Evolutionary conservation across 2,888 invertebrate species (phyloP), one percentile per base, ranked within the genome.

Genomic region (Drosophila ochracea): DNA sequence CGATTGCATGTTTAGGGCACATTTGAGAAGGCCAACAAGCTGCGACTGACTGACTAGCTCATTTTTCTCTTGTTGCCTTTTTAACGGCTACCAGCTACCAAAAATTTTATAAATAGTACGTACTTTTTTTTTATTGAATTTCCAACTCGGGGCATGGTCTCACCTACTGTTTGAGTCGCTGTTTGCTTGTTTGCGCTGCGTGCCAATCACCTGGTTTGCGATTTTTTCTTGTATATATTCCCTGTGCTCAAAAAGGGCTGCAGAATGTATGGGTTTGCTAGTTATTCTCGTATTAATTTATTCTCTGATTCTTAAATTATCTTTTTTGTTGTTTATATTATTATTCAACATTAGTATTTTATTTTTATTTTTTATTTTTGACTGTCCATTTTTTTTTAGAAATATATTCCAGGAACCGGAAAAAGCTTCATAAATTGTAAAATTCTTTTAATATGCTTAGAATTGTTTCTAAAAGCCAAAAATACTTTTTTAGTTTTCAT

Each of bases 1-100:
- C 85, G 85, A 84, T 84, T 79, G 83, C 83, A 88, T 83, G 83
- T 72, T 79, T 68, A 63, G 68, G 58, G 43, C 72, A 71, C 77
- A 85, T 79, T 84, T 67, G 41, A 58, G 49, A 16, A 58, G 50
- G 57, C 65, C 37, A 55, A 28, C 68, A 13, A 19, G 50, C 28
- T 50, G 50, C 50, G 19, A 62, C 30, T 37, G 7, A 13, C 28
- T n/a, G 25, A 10, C 28, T 13, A 13, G 21, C 13, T 31, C 10
- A 19, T 61, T 63, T 63, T 61, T 65, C 0, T 61, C 33, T 67
- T 43, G n/a, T 25, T 75, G 39, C 28, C 35, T 49, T 65, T 53
- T 54, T 28, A 30, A 30, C n/a, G 1, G 52, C 11, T 30, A 6
- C 4, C 30, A 19, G n/a, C 52, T 47, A 62, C 41, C 60, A 63